Base-by-base conservation (phyloP, 2,888 invertebrate genomes). In the Bhutanitis thaidina region DNA sequence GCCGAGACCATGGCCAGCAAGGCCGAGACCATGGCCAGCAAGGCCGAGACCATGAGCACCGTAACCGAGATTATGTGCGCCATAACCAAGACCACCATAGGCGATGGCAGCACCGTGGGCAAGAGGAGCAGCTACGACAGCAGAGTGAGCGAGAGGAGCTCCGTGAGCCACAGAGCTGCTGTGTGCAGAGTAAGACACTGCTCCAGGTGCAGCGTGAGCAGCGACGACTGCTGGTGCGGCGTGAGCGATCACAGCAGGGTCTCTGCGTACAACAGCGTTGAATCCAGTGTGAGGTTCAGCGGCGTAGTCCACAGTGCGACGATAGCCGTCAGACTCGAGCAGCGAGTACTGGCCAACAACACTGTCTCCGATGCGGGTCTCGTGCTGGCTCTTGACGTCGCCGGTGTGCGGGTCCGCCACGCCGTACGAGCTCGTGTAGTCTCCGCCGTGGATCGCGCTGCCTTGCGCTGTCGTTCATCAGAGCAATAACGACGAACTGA, bases 291-390 rank as follows among this genome's bases (percentile, higher is more conserved):
- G 12, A 12, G 32, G 12, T 12, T 3, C 32, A 12, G 32, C 32
- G 3, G 32, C 32, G 32, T 32, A 32, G 32, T 32, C 32, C 2
- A 32, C 32, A 7, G 13, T 32, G 32, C 32, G 32, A 5, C 32
- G 32, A 1, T 32, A 12, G 7, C 32, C 32, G 5, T 32, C 32
- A 7, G 32, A 32, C 12, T 32, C 32, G 12, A 32, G 32, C 32
- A 91, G 75, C 40, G 90, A 89, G 71, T 90, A 90, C 55, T 86
- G 82, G 14, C 90, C 90, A 37, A 81, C 80, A 7, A 90, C 90
- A 45, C 73, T 77, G 66, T 85, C 82, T 10, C 90, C 90, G 43
- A 76, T 75, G 20, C 90, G 80, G 51, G 76, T 77, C 64, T 90
- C 91, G 35, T 76, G 73, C 64, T 90, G 90, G 67, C 75, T 83